Percentiles rank a stretch among this genome's conserved stretches.
Conservation (phyloP, 2,797 vertebrate genomes). For the Poeciliopsis infans region DNA sequence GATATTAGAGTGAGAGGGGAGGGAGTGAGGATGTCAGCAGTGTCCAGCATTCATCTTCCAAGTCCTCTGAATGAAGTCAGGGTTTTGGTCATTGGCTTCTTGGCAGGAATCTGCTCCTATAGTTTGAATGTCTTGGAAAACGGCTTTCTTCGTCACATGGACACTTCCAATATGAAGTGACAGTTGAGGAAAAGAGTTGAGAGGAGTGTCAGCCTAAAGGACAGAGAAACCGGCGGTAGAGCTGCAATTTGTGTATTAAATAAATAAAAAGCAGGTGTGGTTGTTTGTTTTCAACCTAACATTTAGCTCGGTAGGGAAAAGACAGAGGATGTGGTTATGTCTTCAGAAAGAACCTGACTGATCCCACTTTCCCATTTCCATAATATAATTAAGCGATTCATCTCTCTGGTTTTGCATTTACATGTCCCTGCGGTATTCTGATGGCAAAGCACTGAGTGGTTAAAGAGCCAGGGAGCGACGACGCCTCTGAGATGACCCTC, state of each 20-base stretch:
- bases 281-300: slow-evolving; percentile 71
- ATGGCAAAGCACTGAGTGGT: slow-evolving; percentile 21
- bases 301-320: slow-evolving; percentile 45
- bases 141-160: slow-evolving; percentile 9
- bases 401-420: slow-evolving; percentile 42
- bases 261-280: slow-evolving; percentile 14
- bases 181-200: background rate
- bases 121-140: slow-evolving; percentile 24
- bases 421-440: slow-evolving; percentile 23
- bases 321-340: slow-evolving; percentile 11
- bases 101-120: slow-evolving; percentile 60
- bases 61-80: slow-evolving; percentile 54
- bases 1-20: slow-evolving; percentile 21
- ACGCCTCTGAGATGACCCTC: slow-evolving; percentile 28
- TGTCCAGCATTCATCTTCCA: slow-evolving; percentile 56
- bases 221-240: background rate
- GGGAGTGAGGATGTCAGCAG: slow-evolving; percentile 52
- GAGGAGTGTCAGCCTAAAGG: slow-evolving; percentile 9
- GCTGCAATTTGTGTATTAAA: background rate
- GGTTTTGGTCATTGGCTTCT: slow-evolving; percentile 55
- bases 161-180: slow-evolving; percentile 30
- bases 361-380: slow-evolving; percentile 36
- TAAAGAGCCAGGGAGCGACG: slow-evolving; percentile 28
- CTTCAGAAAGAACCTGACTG: slow-evolving; percentile 21
- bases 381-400: slow-evolving; percentile 60